Base-by-base conservation (phyloP, 2,888 invertebrate genomes). In the Protonemura montana region DNA sequence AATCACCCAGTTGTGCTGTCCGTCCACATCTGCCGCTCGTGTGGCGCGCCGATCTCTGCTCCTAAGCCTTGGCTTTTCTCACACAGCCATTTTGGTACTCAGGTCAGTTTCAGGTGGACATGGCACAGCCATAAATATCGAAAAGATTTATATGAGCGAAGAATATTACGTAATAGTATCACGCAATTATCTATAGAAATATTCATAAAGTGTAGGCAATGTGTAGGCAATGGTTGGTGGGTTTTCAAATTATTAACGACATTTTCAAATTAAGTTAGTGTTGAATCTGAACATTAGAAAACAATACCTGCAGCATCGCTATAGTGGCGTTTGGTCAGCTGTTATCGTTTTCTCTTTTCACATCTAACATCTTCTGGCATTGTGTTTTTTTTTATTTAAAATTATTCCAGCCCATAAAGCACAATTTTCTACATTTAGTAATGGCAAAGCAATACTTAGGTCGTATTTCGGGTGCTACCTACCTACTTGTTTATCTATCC, bases 1-100 rank as follows among this genome's bases (percentile, higher is more conserved):
- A 82, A 82, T 82, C 82, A 82, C 41, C 6, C 82, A 2, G n/a
- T 35, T 42, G 82, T 21, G 7, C 41, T 82, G 82, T 41, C 82
- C 42, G 30, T 41, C 41, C 35, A 21, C 82, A 76, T 76, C 76
- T 76, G 76, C 26, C 76, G 26, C 76, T n/a, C n/a, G n/a, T n/a
- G n/a, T n/a, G n/a, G n/a, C n/a, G n/a, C n/a, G n/a, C n/a, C n/a
- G n/a, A n/a, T n/a, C n/a, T n/a, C n/a, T n/a, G n/a, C n/a, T n/a
- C n/a, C n/a, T n/a, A n/a, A n/a, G n/a, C n/a, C n/a, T 77, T 41
- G 41, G 41, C 6, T 13, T 7, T 35, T 35, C 10, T 35, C 35
- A 35, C 35, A 35, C 59, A 59, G 59, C 59, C 59, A 59, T 59
- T 10, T 59, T 59, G 59, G 59, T 59, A 21, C 59, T 1, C 59